A percentile compares a stretch with the other conserved stretches of the same genome.
phyloP scores from a whole-genome alignment of 2,113 vertebrate genomes.

The Pica pica region DNA sequence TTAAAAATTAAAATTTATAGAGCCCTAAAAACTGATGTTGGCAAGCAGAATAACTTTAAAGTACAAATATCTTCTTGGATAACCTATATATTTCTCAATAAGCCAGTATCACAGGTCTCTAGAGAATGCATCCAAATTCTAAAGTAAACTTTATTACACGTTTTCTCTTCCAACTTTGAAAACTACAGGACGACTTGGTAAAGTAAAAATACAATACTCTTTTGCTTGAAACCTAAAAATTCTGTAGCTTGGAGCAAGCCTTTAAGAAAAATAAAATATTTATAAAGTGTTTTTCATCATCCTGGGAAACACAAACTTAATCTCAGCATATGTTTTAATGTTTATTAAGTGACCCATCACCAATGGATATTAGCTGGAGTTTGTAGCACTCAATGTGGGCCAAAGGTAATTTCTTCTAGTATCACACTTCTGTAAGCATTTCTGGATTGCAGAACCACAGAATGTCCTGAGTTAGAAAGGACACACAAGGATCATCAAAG shows the following conservation, averaged over 20 bases:
- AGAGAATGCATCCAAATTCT: background rate
- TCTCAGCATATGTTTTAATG: background rate
- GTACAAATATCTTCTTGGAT: background rate
- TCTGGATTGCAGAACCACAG: background rate
- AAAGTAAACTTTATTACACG: background rate
- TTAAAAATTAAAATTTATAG: background rate
- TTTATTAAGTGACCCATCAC: conserved; percentile 27
- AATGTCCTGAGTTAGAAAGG: background rate
- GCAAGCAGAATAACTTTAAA: background rate
- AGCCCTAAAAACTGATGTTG: background rate
- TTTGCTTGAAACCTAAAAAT: background rate
- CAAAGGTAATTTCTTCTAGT: background rate
- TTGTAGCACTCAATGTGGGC: background rate
- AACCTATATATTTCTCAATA: background rate
- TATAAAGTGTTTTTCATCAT: conserved; percentile 1
- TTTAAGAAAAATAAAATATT: conserved; percentile 35
- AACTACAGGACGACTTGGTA: background rate
- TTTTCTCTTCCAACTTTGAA: background rate
- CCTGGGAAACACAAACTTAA: background rate
- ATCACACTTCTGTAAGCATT: background rate
- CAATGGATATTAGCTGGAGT: conserved; percentile 7
- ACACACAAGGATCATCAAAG: background rate
- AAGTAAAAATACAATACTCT: background rate
- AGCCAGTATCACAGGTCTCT: background rate
- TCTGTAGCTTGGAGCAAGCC: background rate